phyloP scores from a whole-genome alignment of 2,888 invertebrate genomes.

The Cepaea hortensis region DNA sequence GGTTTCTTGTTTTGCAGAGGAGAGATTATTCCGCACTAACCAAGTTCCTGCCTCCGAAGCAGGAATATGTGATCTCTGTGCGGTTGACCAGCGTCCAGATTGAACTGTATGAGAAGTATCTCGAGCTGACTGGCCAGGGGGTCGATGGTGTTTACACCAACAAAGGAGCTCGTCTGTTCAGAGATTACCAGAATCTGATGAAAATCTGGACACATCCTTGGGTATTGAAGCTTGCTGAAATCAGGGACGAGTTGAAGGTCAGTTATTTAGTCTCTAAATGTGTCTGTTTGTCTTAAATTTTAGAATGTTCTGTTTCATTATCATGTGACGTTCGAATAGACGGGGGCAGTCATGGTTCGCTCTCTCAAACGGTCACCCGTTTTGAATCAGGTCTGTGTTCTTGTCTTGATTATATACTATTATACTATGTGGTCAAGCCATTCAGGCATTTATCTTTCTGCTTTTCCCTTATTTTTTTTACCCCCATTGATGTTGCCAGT shows the following conservation, averaged over 20 bases:
- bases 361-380: too few species aligned
- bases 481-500: too few species aligned
- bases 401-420: too few species aligned
- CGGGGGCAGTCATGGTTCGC: too few species aligned
- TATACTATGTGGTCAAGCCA: too few species aligned
- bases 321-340: too few species aligned
- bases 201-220: constrained; percentile 81
- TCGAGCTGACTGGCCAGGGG: constrained; percentile 81
- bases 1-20: constrained; percentile 75
- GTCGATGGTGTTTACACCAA: constrained; percentile 52
- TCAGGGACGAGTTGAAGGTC: constrained; percentile 73
- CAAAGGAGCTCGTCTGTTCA: constrained; percentile 77
- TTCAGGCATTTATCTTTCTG: too few species aligned
- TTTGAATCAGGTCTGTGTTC: too few species aligned
- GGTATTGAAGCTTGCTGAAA: constrained; percentile 77
- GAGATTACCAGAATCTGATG: constrained; percentile 80
- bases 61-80: constrained; percentile 95
- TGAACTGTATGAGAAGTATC: constrained; percentile 87
- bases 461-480: too few species aligned
- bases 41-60: constrained; percentile 95
- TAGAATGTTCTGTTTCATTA: too few species aligned
- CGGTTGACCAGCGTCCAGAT: constrained; percentile 88
- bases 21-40: constrained; percentile 93
- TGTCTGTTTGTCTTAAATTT: too few species aligned
- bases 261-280: neutral